These are phyloP conservation scores for Tenthredo notha DNA, from an alignment of 2,888 invertebrate species.

Conservation along the genomic window DNA sequence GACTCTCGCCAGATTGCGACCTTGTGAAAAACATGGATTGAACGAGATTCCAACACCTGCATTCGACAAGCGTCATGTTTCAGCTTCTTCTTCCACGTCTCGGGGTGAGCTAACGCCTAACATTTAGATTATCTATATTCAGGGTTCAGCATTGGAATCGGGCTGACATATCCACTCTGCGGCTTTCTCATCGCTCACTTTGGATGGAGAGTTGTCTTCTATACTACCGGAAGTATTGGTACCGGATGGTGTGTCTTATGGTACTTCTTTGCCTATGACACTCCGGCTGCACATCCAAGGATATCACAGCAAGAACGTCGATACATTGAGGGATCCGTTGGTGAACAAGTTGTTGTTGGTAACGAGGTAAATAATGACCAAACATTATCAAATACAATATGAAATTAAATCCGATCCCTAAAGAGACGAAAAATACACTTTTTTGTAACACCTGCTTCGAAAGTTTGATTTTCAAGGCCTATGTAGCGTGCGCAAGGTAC, in stretches of 20 bases:
- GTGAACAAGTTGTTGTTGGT: conserved; percentile 79
- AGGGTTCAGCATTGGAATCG: conserved; percentile 88
- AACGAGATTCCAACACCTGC: conserved; percentile 23
- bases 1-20: conserved; percentile 25
- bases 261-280: conserved; percentile 86
- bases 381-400: not conserved
- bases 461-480: too few relatives aligned
- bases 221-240: conserved; percentile 85
- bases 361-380: conserved; percentile 71
- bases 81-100: conserved; percentile 74
- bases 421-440: not conserved
- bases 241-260: conserved; percentile 85
- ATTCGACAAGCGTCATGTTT: conserved; percentile 71
- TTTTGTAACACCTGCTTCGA: not conserved
- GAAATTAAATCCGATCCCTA: not conserved
- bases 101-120: conserved; percentile 77
- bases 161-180: conserved; percentile 85
- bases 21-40: conserved; percentile 24
- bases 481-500: too few relatives aligned
- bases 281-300: conserved; percentile 85
- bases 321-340: conserved; percentile 84
- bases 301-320: conserved; percentile 84
- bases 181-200: conserved; percentile 85
- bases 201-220: conserved; percentile 86
- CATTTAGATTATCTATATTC: conserved; percentile 76